A percentile compares a stretch with the other conserved stretches of the same genome.
Conservation (phyloP, 2,113 vertebrate genomes). For the Boulengeromyrus knoepffleri region DNA sequence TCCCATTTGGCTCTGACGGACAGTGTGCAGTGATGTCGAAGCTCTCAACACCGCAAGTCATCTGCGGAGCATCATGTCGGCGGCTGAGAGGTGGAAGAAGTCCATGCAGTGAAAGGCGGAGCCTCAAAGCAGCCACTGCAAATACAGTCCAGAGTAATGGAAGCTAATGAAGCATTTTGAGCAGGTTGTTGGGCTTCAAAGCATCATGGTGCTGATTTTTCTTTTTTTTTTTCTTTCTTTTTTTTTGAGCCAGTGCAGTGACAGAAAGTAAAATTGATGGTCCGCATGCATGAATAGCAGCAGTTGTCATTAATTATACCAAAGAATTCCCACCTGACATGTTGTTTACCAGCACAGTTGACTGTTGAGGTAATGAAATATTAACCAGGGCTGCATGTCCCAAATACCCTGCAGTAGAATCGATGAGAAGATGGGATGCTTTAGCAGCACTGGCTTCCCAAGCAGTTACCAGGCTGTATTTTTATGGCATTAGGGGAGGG, state of each 20-base stretch:
- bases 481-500: background rate
- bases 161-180: background rate
- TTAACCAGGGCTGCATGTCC: constrained; percentile 7
- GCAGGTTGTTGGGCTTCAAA: background rate
- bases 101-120: background rate
- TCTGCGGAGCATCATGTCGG: background rate
- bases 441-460: background rate
- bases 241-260: constrained; percentile 4
- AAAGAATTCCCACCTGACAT: constrained; percentile 12
- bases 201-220: background rate
- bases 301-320: constrained; percentile 15
- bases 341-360: constrained; percentile 18
- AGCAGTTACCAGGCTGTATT: background rate
- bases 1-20: background rate
- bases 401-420: background rate
- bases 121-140: background rate
- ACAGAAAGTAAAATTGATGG: background rate
- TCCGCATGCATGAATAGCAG: background rate
- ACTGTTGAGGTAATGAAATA: constrained; percentile 21
- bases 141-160: background rate
- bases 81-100: background rate
- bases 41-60: background rate
- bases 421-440: background rate
- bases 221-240: background rate
- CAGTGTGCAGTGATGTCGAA: background rate